phyloP scores from a whole-genome alignment of 2,797 vertebrate genomes.

The Adrianichthys oophorus region DNA sequence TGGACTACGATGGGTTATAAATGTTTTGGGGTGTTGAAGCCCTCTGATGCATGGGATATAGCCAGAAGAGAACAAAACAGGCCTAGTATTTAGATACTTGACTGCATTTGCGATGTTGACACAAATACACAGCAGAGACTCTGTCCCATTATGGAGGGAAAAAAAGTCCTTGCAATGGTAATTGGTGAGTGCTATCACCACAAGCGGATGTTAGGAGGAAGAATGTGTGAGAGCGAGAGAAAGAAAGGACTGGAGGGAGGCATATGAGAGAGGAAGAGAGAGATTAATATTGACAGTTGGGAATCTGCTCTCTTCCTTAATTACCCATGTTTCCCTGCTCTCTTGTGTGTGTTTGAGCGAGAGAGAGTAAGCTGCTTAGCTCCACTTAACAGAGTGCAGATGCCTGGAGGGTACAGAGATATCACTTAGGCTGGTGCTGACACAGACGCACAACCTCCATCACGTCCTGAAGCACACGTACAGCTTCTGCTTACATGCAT shows the following conservation, averaged over 20 bases:
- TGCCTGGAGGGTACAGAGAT: conserved; percentile 74
- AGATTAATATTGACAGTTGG: conserved; percentile 76
- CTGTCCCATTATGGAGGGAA: conserved; percentile 16
- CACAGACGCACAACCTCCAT: conserved; percentile 29
- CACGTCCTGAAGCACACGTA: conserved; percentile 28
- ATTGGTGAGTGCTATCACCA: conserved; percentile 42
- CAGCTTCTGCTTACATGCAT: conserved; percentile 30
- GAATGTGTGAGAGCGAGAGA: conserved; percentile 21
- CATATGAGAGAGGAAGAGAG: conserved; percentile 34
- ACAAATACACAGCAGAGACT: background rate
- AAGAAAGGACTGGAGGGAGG: conserved; percentile 28
- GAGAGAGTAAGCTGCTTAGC: conserved; percentile 73
- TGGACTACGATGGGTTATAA: too few relatives aligned
- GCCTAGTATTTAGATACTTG: conserved; percentile 4
- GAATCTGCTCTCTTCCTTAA: conserved; percentile 75
- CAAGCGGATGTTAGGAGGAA: conserved; percentile 19
- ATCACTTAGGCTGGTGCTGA: conserved; percentile 65
- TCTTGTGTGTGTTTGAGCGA: conserved; percentile 59
- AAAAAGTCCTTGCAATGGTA: conserved; percentile 20
- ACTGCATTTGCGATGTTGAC: background rate
- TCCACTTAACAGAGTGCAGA: conserved; percentile 72
- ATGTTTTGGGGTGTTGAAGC: background rate
- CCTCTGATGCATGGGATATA: background rate
- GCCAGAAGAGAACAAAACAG: background rate
- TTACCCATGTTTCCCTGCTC: conserved; percentile 72